Conservation (phyloP, 2,113 vertebrate genomes). For the Dendropsophus ebraccatus region DNA sequence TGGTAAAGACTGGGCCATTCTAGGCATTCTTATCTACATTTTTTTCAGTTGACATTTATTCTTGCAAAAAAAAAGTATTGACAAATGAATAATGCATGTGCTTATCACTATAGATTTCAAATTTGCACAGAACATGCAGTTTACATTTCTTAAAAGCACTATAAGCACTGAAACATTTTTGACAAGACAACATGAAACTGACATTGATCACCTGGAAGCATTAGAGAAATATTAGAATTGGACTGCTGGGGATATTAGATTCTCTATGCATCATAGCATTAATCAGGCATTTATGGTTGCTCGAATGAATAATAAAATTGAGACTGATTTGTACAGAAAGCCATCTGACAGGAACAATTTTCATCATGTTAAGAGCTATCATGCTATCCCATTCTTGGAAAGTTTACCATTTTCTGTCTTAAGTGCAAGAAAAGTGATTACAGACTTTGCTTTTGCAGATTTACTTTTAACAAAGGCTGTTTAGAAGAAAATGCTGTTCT, state of each 20-base stretch:
- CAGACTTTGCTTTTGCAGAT: conserved; percentile 41
- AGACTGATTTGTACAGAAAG: conserved; percentile 54
- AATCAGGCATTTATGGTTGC: conserved; percentile 57
- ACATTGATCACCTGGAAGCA: conserved; percentile 55
- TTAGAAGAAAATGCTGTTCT: conserved; percentile 1
- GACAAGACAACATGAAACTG: conserved; percentile 39
- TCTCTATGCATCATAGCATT: conserved; percentile 56
- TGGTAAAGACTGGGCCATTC: neutral
- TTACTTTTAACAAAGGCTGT: conserved; percentile 33
- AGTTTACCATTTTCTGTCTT: conserved; percentile 55
- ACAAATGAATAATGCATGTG: neutral
- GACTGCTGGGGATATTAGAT: conserved; percentile 55
- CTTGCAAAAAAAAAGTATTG: neutral
- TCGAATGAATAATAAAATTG: conserved; percentile 57
- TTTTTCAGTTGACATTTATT: neutral
- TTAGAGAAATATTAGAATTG: conserved; percentile 53
- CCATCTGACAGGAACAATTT: conserved; percentile 55
- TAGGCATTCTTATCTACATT: neutral
- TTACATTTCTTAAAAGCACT: conserved; percentile 29
- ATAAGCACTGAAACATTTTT: conserved; percentile 22
- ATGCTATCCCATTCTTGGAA: conserved; percentile 49
- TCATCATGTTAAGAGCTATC: conserved; percentile 57
- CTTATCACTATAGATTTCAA: conserved; percentile 8
- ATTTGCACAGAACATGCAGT: neutral
- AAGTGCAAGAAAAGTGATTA: conserved; percentile 44